Conservation (phyloP, 2,888 invertebrate species). For the Ernsta delagoae region DNA sequence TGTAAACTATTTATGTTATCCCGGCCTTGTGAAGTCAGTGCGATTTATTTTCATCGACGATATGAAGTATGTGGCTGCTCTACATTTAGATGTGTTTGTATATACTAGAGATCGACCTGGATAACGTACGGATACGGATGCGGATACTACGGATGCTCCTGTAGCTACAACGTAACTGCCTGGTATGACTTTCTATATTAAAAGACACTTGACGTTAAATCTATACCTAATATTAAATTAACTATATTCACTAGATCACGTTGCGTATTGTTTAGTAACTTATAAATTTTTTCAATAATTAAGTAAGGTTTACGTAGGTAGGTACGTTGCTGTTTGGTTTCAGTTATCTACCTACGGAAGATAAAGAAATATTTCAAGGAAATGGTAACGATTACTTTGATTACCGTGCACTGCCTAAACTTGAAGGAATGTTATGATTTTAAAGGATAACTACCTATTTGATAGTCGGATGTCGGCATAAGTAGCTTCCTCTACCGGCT, state of each 20-base stretch:
- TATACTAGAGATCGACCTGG: constrained; percentile 14
- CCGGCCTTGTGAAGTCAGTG: constrained; percentile 19
- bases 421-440: not conserved
- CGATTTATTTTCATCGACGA: constrained; percentile 33
- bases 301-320: too few species aligned
- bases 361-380: not conserved
- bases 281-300: too few species aligned
- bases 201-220: too few species aligned
- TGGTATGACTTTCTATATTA: too few species aligned
- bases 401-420: not conserved
- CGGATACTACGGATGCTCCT: too few species aligned
- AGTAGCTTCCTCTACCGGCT: not conserved
- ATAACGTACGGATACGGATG: not conserved
- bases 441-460: not conserved
- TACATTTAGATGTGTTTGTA: constrained; percentile 16
- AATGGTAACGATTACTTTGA: constrained; percentile 2
- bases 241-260: too few species aligned
- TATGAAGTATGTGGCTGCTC: constrained; percentile 26
- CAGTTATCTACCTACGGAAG: not conserved
- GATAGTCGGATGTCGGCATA: not conserved
- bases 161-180: too few species aligned
- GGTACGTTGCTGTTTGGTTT: not conserved
- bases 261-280: too few species aligned
- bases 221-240: too few species aligned
- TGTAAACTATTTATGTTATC: constrained; percentile 30